These are phyloP conservation scores for Lepus americanus DNA, from an alignment of 2,113 vertebrate genomes.

Conservation along the genomic window DNA sequence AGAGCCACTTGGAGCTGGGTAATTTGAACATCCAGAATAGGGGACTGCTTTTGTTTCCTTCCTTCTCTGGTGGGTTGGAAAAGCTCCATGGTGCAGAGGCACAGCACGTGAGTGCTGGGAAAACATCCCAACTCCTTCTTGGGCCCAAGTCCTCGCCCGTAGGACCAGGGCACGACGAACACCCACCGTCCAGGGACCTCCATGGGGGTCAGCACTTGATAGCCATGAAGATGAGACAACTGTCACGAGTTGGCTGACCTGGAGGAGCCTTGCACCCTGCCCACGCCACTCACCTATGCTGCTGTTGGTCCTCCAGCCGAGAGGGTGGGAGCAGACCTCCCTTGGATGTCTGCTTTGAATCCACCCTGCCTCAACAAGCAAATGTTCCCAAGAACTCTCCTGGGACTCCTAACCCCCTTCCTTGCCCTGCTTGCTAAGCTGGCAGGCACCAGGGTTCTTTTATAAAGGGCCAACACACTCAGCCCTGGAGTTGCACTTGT, in stretches of 20 bases:
- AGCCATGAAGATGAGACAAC: neutral
- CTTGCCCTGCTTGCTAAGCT: conserved; percentile 17
- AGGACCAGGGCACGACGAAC: neutral
- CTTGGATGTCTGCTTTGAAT: conserved; percentile 59
- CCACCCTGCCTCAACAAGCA: conserved; percentile 45
- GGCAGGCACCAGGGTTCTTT: conserved; percentile 79
- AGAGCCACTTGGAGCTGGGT: neutral
- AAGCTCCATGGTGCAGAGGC: neutral
- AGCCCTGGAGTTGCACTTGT: conserved; percentile 83
- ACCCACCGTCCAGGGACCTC: neutral
- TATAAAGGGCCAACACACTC: conserved; percentile 82
- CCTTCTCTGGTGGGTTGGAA: neutral
- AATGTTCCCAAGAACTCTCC: neutral
- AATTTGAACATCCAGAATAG: neutral
- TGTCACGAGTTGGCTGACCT: neutral
- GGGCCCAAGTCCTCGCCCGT: neutral
- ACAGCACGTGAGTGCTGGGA: neutral
- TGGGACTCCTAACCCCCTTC: neutral
- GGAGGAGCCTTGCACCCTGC: neutral
- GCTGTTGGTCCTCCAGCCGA: neutral
- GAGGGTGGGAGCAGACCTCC: neutral
- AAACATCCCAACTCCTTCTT: neutral
- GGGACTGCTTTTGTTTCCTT: neutral
- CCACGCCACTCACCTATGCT: neutral
- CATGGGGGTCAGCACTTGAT: neutral